Conservation (phyloP, 2,888 invertebrate species). For the Pristionchus mayeri region DNA sequence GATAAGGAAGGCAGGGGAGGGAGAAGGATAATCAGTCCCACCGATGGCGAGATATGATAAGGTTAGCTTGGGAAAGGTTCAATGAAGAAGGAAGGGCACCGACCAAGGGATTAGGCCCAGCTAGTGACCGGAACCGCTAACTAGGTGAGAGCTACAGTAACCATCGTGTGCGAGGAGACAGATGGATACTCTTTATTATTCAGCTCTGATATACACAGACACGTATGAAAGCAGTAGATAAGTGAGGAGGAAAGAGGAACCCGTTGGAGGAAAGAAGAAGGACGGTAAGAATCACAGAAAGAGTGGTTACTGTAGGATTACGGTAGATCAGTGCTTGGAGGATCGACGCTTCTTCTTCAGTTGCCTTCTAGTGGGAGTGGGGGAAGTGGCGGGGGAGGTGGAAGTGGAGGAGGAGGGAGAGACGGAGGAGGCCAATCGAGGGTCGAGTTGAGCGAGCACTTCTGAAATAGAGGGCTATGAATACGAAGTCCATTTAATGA, state of each 20-base stretch:
- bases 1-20: background rate
- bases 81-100: background rate
- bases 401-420: constrained; percentile 17
- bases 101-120: background rate
- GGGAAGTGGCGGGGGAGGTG: background rate
- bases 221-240: constrained; percentile 25
- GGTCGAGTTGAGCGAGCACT: constrained; percentile 23
- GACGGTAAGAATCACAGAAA: background rate
- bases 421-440: constrained; percentile 1
- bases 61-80: constrained; percentile 24
- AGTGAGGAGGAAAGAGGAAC: background rate
- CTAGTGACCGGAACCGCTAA: background rate
- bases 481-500: background rate
- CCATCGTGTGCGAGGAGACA: background rate
- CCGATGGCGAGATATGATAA: constrained; percentile 35
- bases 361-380: background rate
- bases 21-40: background rate
- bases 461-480: background rate
- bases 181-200: constrained; percentile 9
- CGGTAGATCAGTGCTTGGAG: background rate
- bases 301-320: background rate
- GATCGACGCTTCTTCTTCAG: constrained; percentile 14
- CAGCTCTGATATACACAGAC: constrained; percentile 25
- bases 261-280: background rate
- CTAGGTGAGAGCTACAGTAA: background rate